Evolutionary conservation across 2,113 vertebrate genomes (phyloP), one percentile per base, ranked within the genome.

Genomic region (Cyrtonyx montezumae): DNA sequence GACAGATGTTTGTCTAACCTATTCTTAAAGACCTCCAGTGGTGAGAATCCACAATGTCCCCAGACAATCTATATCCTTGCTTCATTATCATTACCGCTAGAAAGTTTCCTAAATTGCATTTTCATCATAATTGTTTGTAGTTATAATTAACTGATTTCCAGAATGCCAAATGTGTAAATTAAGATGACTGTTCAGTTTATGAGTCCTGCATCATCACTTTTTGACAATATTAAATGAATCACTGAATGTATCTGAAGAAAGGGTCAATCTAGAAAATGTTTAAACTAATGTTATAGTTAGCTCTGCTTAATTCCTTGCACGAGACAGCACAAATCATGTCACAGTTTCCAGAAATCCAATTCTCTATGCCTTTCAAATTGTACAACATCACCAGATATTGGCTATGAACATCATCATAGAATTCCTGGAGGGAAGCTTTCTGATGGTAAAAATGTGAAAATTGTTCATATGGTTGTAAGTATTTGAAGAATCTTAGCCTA

Each of bases 11-110:
- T 76, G 55, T 53, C 55, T 90, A 91, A 87, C 63, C 55, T 93
- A 67, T 83, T 94, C 75, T 67, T 91, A 90, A 93, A 93, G 84
- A 93, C 63, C 87, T 90, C 67, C 82, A 79, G 59, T 85, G 46
- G 71, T 74, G 81, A 90, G 82, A 95, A 93, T 70, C 70, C 78
- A 69, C 84, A 91, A 53, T 48, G 28, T 91, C 82, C 91, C 90
- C 68, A 91, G 93, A 94, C 87, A 94, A 93, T 87, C 82, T 93
- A 77, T 83, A 85, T 91, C 79, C 85, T 74, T 77, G 45, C 82
- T 93, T 94, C 93, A 87, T 96, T 93, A 94, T 93, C 82, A 70
- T 93, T 91, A 67, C 79, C 70, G 45, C 59, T 63, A 70, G 59
- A 83, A 95, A 96, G n/a, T 46, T 91, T 70, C 53, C 79, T 85